Percentiles rank a stretch among this genome's conserved stretches.
Evolutionary conservation across 2,797 vertebrate species (phyloP).

Genomic region (Paedocypris micromegethes): DNA sequence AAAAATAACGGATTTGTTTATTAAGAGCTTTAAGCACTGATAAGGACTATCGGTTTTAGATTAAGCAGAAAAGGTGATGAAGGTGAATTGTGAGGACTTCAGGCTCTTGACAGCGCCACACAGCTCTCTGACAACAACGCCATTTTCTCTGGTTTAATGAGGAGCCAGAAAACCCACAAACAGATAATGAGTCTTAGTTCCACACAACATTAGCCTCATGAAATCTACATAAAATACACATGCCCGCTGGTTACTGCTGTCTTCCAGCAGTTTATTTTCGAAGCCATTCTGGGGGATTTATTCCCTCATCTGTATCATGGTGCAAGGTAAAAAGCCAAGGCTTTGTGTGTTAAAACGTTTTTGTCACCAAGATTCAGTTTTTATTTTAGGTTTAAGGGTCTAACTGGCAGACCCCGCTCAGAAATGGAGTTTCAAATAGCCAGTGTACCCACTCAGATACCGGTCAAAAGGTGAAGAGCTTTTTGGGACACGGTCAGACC

Average conservation of each 20-base stretch:
- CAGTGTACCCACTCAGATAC: slow-evolving; percentile 10
- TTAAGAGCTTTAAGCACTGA: too few relatives aligned
- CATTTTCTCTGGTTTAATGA: slow-evolving; percentile 34
- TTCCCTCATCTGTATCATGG: slow-evolving; percentile 20
- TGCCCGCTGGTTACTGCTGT: slow-evolving; percentile 19
- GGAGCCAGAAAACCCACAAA: slow-evolving; percentile 18
- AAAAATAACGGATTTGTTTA: too few relatives aligned
- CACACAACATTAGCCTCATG: slow-evolving; percentile 29
- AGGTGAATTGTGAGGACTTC: slow-evolving; percentile 2
- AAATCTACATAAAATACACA: slow-evolving; percentile 33
- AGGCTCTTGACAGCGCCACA: slow-evolving; percentile 26
- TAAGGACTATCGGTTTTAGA: too few relatives aligned
- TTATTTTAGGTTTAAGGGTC: slow-evolving; percentile 27
- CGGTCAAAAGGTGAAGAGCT: slow-evolving; percentile 30
- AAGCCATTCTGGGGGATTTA: slow-evolving; percentile 7
- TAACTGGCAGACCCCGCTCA: slow-evolving; percentile 12
- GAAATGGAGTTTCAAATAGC: slow-evolving; percentile 16
- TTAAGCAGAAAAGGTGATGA: too few relatives aligned
- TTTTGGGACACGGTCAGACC: slow-evolving; percentile 18
- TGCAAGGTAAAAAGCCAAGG: slow-evolving; percentile 28
- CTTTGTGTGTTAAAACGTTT: slow-evolving; percentile 28
- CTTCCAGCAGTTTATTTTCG: slow-evolving; percentile 19
- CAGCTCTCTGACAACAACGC: slow-evolving; percentile 15
- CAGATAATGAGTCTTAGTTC: slow-evolving; percentile 39
- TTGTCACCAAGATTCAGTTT: slow-evolving; percentile 9